Evolutionary conservation across 2,888 invertebrate species (phyloP).

Genomic region (Xylota sylvarum): DNA sequence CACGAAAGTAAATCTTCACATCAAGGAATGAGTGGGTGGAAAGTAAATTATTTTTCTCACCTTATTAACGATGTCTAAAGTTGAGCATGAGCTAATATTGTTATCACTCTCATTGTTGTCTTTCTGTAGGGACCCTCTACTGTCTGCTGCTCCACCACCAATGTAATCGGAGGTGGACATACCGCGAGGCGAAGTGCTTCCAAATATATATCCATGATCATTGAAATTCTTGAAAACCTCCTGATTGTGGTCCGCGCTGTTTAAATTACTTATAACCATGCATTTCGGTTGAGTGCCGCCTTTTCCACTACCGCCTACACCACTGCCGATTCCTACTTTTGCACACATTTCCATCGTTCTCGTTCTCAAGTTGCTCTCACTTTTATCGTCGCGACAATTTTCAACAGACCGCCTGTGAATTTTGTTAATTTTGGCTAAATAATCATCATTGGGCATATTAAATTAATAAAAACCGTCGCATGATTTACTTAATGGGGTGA

Average conservation of each 20-base stretch:
- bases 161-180: constrained; percentile 69
- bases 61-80: constrained; percentile 84
- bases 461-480: constrained; percentile 27
- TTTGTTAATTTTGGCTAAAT: constrained; percentile 26
- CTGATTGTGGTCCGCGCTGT: constrained; percentile 65
- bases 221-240: constrained; percentile 77
- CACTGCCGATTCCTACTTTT: constrained; percentile 57
- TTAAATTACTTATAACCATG: constrained; percentile 66
- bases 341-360: constrained; percentile 67
- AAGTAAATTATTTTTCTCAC: constrained; percentile 78
- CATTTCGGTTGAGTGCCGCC: constrained; percentile 61
- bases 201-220: constrained; percentile 82
- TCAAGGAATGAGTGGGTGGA: background rate
- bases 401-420: constrained; percentile 1
- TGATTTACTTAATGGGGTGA: constrained; percentile 14
- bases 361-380: background rate
- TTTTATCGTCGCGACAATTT: background rate
- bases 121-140: constrained; percentile 79
- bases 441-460: background rate
- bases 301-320: constrained; percentile 60
- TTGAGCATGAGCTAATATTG: constrained; percentile 84
- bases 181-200: constrained; percentile 82
- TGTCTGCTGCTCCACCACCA: constrained; percentile 36
- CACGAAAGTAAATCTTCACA: constrained; percentile 10
- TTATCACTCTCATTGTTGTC: constrained; percentile 84